Conservation (phyloP, 2,797 vertebrate genomes). For the Gambelia wislizenii region DNA sequence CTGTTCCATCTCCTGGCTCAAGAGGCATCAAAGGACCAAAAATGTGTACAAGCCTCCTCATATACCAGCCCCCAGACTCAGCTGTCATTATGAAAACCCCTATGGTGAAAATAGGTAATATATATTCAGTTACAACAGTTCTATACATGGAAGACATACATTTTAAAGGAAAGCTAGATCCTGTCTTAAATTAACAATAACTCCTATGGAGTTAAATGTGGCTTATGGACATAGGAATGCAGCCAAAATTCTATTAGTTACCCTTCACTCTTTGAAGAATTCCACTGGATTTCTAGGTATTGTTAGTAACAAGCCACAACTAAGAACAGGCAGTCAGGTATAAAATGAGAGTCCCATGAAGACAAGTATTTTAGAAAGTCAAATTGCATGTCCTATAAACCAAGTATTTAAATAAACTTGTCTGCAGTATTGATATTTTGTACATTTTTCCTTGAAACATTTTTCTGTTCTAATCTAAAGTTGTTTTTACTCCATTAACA, state of each 20-base stretch:
- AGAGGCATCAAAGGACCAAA: neutral
- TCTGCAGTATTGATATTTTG: conserved; percentile 16
- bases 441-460: conserved; percentile 25
- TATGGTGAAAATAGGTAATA: neutral
- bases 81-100: neutral
- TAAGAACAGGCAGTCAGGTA: neutral
- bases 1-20: neutral
- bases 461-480: conserved; percentile 54
- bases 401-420: conserved; percentile 19
- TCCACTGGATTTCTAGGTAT: neutral
- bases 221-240: too few relatives aligned
- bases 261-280: neutral
- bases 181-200: neutral
- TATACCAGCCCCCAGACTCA: neutral
- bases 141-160: neutral
- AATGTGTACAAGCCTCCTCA: neutral
- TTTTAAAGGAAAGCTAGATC: neutral
- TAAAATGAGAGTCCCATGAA: neutral
- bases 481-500: conserved; percentile 66
- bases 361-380: neutral
- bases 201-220: too few relatives aligned
- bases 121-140: neutral
- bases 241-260: neutral
- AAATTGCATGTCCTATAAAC: conserved; percentile 12
- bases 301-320: neutral